Conservation (phyloP, 2,113 vertebrate species). For the Entelurus aequoreus region DNA sequence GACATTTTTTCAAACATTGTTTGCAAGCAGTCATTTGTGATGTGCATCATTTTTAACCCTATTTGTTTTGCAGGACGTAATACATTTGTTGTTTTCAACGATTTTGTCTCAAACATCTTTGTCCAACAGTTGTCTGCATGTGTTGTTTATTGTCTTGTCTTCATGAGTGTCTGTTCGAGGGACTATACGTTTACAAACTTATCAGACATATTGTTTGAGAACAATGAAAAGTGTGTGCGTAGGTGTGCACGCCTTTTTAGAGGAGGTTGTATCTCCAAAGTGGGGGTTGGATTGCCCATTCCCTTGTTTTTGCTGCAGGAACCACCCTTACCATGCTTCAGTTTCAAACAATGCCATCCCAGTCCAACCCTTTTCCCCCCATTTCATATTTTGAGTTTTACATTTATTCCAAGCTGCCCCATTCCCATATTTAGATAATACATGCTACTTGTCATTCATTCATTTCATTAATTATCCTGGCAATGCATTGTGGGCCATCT, state of each 20-base stretch:
- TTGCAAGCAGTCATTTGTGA: slow-evolving; percentile 20
- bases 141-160: slow-evolving; percentile 11
- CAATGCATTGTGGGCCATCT: slow-evolving; percentile 10
- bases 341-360: slow-evolving; percentile 1
- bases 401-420: not conserved
- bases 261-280: slow-evolving; percentile 37
- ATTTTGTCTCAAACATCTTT: not conserved
- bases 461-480: not conserved
- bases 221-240: not conserved
- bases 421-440: not conserved
- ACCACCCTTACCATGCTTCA: slow-evolving; percentile 26
- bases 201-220: not conserved
- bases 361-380: not conserved
- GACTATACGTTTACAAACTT: not conserved
- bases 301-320: slow-evolving; percentile 23
- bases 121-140: slow-evolving; percentile 25
- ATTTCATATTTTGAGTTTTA: not conserved
- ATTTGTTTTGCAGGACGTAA: slow-evolving; percentile 49
- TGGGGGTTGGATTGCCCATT: slow-evolving; percentile 39
- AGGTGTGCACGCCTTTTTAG: not conserved
- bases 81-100: not conserved
- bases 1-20: not conserved
- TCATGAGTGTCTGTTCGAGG: slow-evolving; percentile 8
- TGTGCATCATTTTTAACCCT: slow-evolving; percentile 27
- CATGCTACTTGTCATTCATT: not conserved